phyloP scores from a whole-genome alignment of 2,113 vertebrate species.

The Rattus rattus region DNA sequence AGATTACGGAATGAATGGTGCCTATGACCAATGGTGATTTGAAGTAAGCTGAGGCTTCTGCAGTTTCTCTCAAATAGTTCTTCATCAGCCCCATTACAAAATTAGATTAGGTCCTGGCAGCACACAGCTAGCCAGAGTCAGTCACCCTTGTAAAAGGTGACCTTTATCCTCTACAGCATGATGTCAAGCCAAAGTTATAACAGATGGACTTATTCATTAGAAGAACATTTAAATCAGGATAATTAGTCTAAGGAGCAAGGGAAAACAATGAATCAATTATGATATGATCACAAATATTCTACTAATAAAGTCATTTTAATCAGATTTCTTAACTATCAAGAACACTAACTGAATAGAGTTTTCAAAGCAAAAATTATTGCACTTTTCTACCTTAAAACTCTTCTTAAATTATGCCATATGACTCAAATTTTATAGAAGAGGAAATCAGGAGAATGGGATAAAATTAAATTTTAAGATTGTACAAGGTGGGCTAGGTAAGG shows the following conservation, averaged over 20 bases:
- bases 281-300: not conserved
- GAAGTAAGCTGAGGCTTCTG: not conserved
- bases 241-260: constrained; percentile 20
- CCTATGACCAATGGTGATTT: not conserved
- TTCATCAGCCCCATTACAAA: not conserved
- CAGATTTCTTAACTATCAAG: not conserved
- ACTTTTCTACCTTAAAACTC: not conserved
- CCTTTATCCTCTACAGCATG: not conserved
- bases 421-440: constrained; percentile 26
- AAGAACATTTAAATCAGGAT: not conserved
- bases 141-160: not conserved
- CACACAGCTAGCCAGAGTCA: not conserved
- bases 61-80: not conserved
- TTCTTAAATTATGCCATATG: not conserved
- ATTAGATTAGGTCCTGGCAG: not conserved
- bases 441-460: not conserved
- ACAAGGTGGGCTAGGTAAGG: not conserved
- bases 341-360: constrained; percentile 23
- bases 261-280: constrained; percentile 7
- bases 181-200: constrained; percentile 32
- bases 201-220: not conserved
- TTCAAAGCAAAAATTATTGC: not conserved
- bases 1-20: not conserved
- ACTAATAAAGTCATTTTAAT: not conserved
- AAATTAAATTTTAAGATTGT: not conserved